A percentile compares a stretch with the other conserved stretches of the same genome.
Conservation (phyloP, 1,140 invertebrate genomes). For the Solenopsis invicta region DNA sequence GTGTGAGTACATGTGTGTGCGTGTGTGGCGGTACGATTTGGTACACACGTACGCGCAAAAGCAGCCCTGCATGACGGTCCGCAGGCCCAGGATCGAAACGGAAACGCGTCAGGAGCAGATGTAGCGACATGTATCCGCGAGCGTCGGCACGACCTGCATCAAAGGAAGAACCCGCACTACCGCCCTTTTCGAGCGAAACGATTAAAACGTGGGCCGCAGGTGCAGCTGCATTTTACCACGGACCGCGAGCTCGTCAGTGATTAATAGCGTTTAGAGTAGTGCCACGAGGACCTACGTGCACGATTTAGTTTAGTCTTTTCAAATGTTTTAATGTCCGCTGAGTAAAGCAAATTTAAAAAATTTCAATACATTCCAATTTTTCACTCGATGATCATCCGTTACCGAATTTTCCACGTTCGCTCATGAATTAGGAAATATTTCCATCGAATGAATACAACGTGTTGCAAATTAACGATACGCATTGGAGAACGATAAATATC, state of each 20-base stretch:
- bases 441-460: background rate
- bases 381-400: background rate
- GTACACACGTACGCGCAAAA: background rate
- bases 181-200: slow-evolving; percentile 30
- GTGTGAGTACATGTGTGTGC: background rate
- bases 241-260: slow-evolving; percentile 11
- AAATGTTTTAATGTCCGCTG: background rate
- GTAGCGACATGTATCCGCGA: slow-evolving; percentile 62
- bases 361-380: background rate
- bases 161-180: slow-evolving; percentile 51
- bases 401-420: background rate
- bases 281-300: background rate
- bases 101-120: slow-evolving; percentile 72
- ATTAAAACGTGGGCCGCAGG: slow-evolving; percentile 41
- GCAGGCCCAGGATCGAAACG: slow-evolving; percentile 68
- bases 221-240: slow-evolving; percentile 19
- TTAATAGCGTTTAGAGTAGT: slow-evolving; percentile 16
- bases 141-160: slow-evolving; percentile 60
- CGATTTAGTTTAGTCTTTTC: slow-evolving; percentile 22
- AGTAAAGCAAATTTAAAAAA: background rate
- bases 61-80: slow-evolving; percentile 6
- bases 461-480: slow-evolving; percentile 35
- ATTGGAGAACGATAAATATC: slow-evolving; percentile 33
- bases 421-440: slow-evolving; percentile 4
- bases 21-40: background rate